Base-by-base conservation (phyloP, 2,113 vertebrate species). In the Mormoops blainvillei region DNA sequence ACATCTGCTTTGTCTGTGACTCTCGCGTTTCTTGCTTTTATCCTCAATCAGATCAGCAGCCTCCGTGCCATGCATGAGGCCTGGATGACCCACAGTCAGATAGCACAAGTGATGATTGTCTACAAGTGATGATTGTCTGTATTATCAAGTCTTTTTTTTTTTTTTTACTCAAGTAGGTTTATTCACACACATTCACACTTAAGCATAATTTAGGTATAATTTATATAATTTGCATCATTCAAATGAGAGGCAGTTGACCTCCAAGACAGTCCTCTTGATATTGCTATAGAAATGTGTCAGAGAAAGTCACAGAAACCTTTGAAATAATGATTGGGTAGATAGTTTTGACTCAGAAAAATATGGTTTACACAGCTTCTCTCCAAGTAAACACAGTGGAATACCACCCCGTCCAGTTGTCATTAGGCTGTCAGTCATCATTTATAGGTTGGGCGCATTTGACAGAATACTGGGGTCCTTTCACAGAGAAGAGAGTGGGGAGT, bases 301-400 rank as follows among this genome's bases (percentile, higher is more conserved):
- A 73, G 33, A 83, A 84, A 94, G 43, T 58, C 74, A 45, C 2
- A 85, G 54, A 83, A 50, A 15, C 22, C 9, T 93, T 85, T 89
- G 58, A 65, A 65, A 74, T 43, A 19, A 24, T 63, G 1, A 33
- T 61, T 20, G 38, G n/a, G 22, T 15, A 86, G 73, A 9, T 28
- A n/a, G 22, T 87, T 96, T 78, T 80, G 26, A 96, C 74, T 76
- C 45, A 28, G 50, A 91, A 19, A 74, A 88, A 87, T 33, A 43
- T 0, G 20, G 28, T 45, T 89, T 48, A 43, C 16, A 76, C 7
- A 71, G 63, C 50, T 78, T 70, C 38, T 74, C 15, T 92, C 19
- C n/a, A 81, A 68, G 70, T 58, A 74, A 91, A 20, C 45, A 61
- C 19, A 33, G 1, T 16, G 24, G 10, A 19, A 38, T 22, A 1